Evolutionary conservation across 2,888 invertebrate genomes (phyloP).

Genomic region (Cyclophora punctaria): DNA sequence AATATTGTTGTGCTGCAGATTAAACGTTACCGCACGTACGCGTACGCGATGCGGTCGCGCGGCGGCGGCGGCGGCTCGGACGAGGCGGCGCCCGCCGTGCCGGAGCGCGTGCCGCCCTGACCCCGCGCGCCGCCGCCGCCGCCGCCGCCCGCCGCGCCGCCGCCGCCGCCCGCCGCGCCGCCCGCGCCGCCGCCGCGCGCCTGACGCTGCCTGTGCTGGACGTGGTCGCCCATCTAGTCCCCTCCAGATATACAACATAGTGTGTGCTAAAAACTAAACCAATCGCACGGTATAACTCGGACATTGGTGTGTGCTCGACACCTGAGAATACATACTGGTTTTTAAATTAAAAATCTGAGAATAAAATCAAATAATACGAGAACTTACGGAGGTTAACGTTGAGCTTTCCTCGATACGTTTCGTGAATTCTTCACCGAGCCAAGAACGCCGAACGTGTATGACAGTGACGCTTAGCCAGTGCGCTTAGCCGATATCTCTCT

Average conservation of each 20-base stretch:
- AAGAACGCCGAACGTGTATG: too few species aligned
- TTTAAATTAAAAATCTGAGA: too few species aligned
- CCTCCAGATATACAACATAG: conserved; percentile 22
- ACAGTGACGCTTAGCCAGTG: too few species aligned
- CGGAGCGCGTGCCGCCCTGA: conserved; percentile 77
- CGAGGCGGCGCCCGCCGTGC: conserved; percentile 73
- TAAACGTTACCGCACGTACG: conserved; percentile 89
- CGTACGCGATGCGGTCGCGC: conserved; percentile 82
- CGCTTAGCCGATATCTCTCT: too few species aligned
- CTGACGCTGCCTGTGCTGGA: conserved; percentile 2
- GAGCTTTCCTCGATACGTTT: too few species aligned
- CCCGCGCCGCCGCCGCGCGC: background rate
- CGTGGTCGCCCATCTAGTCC: conserved; percentile 41
- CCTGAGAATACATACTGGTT: too few species aligned
- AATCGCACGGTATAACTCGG: too few species aligned
- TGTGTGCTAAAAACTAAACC: too few species aligned
- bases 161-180: conserved; percentile 57
- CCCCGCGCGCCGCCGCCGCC: conserved; percentile 12
- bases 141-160: conserved; percentile 57
- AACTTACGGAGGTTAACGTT: too few species aligned
- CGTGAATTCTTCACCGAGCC: too few species aligned
- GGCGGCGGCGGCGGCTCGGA: conserved; percentile 62
- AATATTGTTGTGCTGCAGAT: conserved; percentile 66
- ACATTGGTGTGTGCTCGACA: too few species aligned
- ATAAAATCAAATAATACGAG: too few species aligned